These are phyloP conservation scores for Periparus ater DNA, from an alignment of 2,797 vertebrate genomes.

Conservation along the genomic window DNA sequence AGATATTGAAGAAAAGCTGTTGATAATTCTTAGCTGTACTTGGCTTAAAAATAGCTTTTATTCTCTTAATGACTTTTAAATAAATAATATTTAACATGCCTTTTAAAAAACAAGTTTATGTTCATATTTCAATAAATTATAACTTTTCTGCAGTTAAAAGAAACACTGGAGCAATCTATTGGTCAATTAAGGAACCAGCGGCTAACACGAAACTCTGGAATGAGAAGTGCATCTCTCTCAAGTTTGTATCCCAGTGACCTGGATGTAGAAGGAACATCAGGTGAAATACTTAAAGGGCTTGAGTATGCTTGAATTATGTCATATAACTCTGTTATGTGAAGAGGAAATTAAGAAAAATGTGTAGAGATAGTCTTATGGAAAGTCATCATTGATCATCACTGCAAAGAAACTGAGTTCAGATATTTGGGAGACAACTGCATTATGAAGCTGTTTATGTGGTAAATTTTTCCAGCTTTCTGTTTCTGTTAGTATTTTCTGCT, in stretches of 20 bases:
- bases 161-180: conserved; percentile 90
- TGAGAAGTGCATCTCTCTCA: conserved; percentile 83
- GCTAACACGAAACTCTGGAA: conserved; percentile 67
- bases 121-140: neutral
- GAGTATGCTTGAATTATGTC: neutral
- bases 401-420: neutral
- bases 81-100: neutral
- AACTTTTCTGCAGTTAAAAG: conserved; percentile 83
- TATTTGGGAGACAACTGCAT: neutral
- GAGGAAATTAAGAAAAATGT: neutral
- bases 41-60: neutral
- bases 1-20: neutral
- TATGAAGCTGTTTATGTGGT: neutral
- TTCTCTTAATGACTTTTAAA: neutral
- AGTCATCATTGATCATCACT: neutral
- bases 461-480: neutral
- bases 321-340: neutral
- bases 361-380: neutral
- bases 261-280: conserved; percentile 77
- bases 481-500: neutral
- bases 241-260: conserved; percentile 88
- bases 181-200: conserved; percentile 86
- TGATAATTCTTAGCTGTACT: neutral
- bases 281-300: conserved; percentile 68
- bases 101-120: neutral